Evolutionary conservation across 2,113 vertebrate genomes (phyloP).

Genomic region (Tichodroma muraria): DNA sequence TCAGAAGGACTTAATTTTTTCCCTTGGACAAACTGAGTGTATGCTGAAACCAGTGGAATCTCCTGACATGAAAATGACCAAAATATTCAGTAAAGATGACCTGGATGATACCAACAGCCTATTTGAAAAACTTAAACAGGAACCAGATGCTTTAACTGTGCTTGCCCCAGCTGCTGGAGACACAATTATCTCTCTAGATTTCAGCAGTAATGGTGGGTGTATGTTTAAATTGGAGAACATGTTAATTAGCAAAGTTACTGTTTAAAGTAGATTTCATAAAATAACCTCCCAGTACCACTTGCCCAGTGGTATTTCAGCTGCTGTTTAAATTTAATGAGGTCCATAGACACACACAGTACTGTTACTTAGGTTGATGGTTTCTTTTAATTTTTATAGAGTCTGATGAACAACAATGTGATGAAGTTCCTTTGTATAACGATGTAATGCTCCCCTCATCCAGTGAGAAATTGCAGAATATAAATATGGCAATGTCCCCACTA

Average conservation of each 20-base stretch:
- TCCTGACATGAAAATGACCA: constrained; percentile 78
- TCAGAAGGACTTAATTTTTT: constrained; percentile 88
- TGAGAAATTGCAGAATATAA: constrained; percentile 80
- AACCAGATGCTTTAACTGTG: constrained; percentile 88
- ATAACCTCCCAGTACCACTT: background rate
- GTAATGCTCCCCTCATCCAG: constrained; percentile 91
- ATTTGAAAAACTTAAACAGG: constrained; percentile 87
- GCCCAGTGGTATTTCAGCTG: background rate
- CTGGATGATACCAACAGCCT: constrained; percentile 73
- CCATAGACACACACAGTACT: background rate
- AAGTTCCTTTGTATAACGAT: constrained; percentile 92
- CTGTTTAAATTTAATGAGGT: constrained; percentile 43
- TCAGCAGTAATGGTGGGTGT: constrained; percentile 83
- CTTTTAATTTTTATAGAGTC: constrained; percentile 76
- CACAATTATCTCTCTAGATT: constrained; percentile 88
- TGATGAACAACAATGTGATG: constrained; percentile 82
- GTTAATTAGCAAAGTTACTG: background rate
- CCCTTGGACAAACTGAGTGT: constrained; percentile 89
- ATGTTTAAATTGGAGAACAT: background rate
- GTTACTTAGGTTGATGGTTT: constrained; percentile 60
- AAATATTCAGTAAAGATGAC: constrained; percentile 75
- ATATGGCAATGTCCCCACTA: constrained; percentile 85
- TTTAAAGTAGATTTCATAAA: background rate
- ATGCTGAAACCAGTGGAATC: constrained; percentile 73
- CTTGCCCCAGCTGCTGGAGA: constrained; percentile 93